A percentile compares a stretch with the other conserved stretches of the same genome.
These are phyloP conservation scores for Polyploca ridens DNA, from an alignment of 2,888 invertebrate species.

Conservation along the genomic window DNA sequence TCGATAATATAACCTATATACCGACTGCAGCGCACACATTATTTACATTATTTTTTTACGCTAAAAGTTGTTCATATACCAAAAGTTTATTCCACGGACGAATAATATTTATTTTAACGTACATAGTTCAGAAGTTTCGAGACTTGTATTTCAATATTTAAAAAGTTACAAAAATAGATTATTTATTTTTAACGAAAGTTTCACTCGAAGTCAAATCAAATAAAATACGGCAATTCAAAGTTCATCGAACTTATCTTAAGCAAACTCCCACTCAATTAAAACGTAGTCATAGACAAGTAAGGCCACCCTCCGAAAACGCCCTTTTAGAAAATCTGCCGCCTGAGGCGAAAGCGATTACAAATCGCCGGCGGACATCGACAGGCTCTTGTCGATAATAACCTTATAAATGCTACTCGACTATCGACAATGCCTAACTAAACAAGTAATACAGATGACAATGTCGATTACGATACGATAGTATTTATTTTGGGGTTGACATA, in stretches of 20 bases:
- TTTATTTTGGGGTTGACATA: slow-evolving; percentile 52
- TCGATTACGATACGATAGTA: slow-evolving; percentile 46
- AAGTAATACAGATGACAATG: slow-evolving; percentile 61
- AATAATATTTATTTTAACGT: slow-evolving; percentile 6
- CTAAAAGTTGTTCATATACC: background rate
- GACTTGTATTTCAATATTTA: slow-evolving; percentile 2
- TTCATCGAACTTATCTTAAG: slow-evolving; percentile 40
- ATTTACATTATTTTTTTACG: background rate
- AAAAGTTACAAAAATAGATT: slow-evolving; percentile 9
- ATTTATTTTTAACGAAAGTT: slow-evolving; percentile 26
- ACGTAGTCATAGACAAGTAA: slow-evolving; percentile 43
- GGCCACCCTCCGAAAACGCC: slow-evolving; percentile 40
- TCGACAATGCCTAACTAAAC: slow-evolving; percentile 64
- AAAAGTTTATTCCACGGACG: background rate
- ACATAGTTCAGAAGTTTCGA: background rate
- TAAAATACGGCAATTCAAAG: slow-evolving; percentile 24
- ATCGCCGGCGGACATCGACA: slow-evolving; percentile 26
- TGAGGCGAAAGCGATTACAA: slow-evolving; percentile 64
- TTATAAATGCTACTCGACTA: slow-evolving; percentile 48
- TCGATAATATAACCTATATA: too few relatives aligned
- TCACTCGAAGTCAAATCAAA: too few relatives aligned
- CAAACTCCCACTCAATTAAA: slow-evolving; percentile 60
- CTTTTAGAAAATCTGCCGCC: slow-evolving; percentile 48
- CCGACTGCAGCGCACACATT: too few relatives aligned
- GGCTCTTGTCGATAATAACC: slow-evolving; percentile 53